Evolutionary conservation across 2,797 vertebrate genomes (phyloP).

Genomic region (Phrynocephalus guinanensis): DNA sequence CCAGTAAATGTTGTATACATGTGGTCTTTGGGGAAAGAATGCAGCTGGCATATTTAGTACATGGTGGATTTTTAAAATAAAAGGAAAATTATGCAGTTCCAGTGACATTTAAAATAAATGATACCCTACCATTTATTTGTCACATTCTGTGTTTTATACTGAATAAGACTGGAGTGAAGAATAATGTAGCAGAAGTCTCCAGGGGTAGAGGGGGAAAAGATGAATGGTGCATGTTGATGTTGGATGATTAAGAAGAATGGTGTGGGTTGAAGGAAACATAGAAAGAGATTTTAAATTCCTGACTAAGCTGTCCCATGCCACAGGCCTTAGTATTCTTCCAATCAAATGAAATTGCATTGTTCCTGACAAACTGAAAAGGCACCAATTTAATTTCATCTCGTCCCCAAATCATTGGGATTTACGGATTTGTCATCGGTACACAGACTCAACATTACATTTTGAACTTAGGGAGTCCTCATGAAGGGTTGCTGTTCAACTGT

Average conservation of each 20-base stretch:
- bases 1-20: background rate
- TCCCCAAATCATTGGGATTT: conserved; percentile 22
- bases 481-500: background rate
- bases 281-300: conserved; percentile 54
- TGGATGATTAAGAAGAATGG: conserved; percentile 56
- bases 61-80: conserved; percentile 52
- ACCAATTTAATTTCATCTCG: conserved; percentile 50
- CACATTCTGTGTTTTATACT: conserved; percentile 40
- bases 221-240: conserved; percentile 49
- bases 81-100: conserved; percentile 45
- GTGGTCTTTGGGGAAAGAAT: conserved; percentile 25
- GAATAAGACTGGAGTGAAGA: conserved; percentile 61
- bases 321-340: conserved; percentile 41
- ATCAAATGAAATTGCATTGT: conserved; percentile 40
- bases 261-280: conserved; percentile 34
- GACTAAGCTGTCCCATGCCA: conserved; percentile 27
- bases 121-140: conserved; percentile 26
- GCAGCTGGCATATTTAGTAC: conserved; percentile 24
- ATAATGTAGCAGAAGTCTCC: conserved; percentile 51
- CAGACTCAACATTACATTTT: background rate
- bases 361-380: conserved; percentile 28
- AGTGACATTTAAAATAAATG: conserved; percentile 57
- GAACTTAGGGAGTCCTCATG: background rate
- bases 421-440: conserved; percentile 38
- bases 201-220: conserved; percentile 57